Evolutionary conservation across 2,797 vertebrate genomes (phyloP).

Genomic region (Aeoliscus strigatus): DNA sequence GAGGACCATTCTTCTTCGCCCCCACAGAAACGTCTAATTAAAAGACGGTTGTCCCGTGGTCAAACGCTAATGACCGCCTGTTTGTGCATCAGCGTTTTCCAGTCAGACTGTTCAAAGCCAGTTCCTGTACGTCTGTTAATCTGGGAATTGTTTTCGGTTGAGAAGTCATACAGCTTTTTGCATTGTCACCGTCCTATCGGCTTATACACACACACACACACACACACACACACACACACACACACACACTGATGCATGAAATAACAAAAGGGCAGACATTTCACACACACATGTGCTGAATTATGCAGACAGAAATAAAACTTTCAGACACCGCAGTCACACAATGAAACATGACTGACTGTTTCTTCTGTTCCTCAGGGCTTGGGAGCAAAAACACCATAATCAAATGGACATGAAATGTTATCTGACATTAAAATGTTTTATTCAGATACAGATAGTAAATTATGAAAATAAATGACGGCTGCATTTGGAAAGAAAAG

Average conservation of each 20-base stretch:
- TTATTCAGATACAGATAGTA: slow-evolving; percentile 8
- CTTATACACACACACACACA: slow-evolving; percentile 7
- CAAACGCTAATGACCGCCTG: slow-evolving; percentile 31
- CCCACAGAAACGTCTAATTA: slow-evolving; percentile 39
- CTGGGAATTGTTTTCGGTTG: slow-evolving; percentile 38
- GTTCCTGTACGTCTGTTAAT: slow-evolving; percentile 56
- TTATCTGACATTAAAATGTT: neutral
- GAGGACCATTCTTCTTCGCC: slow-evolving; percentile 11
- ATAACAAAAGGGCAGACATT: too few relatives aligned
- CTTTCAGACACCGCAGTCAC: slow-evolving; percentile 22
- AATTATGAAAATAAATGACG: neutral
- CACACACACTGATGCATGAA: slow-evolving; percentile 26
- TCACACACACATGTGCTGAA: slow-evolving; percentile 20
- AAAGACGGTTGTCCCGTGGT: slow-evolving; percentile 38
- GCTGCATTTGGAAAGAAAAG: slow-evolving; percentile 5
- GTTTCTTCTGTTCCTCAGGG: slow-evolving; percentile 22
- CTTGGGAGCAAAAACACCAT: slow-evolving; percentile 7
- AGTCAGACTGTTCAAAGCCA: slow-evolving; percentile 11
- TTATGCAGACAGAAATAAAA: slow-evolving; percentile 42
- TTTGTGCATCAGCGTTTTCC: slow-evolving; percentile 29
- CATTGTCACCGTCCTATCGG: slow-evolving; percentile 33
- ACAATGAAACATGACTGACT: slow-evolving; percentile 25
- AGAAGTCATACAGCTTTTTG: slow-evolving; percentile 40
- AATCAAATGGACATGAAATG: neutral
- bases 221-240: slow-evolving; percentile 17